Base-by-base conservation (phyloP, 2,888 invertebrate species). In the Acleris cristana region DNA sequence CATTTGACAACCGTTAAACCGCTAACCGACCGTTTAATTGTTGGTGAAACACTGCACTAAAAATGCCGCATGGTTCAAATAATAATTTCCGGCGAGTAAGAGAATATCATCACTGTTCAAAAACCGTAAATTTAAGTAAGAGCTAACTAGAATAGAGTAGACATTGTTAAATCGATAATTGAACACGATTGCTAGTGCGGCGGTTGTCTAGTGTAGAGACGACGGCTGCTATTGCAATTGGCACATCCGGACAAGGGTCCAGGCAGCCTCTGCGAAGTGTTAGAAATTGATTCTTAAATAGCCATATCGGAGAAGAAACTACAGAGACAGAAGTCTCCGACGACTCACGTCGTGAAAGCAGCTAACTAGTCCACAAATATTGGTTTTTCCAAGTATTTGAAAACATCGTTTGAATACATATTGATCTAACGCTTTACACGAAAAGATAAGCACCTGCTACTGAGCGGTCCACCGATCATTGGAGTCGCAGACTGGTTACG, bases 171-270 rank as follows among this genome's bases (percentile, higher is more conserved):
- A 78, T 77, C 75, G 64, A 86, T 85, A 83, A 86, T 84, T 83
- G 82, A 81, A 84, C 79, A 77, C 76, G 82, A 82, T 81, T 80
- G 75, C 76, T 77, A 75, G 77, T 77, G 77, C 79, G 77, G 75
- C 80, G 79, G 76, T 82, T 78, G 70, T 71, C 73, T 74, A 72
- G 76, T 74, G 77, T 74, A 72, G 69, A 73, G 69, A 69, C 64
- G 72, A 70, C 75, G 76, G 52, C 16, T 78, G 73, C 76, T 75
- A 72, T 82, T 78, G 81, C 75, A 86, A 87, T 87, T 87, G 85
- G 83, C 83, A 82, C 82, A 80, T 88, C 87, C 87, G 82, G 82
- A 78, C 76, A 74, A 79, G 83, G 82, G 79, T 79, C 76, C 75
- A 64, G 44, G 44, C 44, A 44, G 21, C 21, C 44, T 12, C 19